Percentiles rank a stretch among this genome's conserved stretches.
phyloP scores from a whole-genome alignment of 2,797 vertebrate species.

The Amblyraja radiata region DNA sequence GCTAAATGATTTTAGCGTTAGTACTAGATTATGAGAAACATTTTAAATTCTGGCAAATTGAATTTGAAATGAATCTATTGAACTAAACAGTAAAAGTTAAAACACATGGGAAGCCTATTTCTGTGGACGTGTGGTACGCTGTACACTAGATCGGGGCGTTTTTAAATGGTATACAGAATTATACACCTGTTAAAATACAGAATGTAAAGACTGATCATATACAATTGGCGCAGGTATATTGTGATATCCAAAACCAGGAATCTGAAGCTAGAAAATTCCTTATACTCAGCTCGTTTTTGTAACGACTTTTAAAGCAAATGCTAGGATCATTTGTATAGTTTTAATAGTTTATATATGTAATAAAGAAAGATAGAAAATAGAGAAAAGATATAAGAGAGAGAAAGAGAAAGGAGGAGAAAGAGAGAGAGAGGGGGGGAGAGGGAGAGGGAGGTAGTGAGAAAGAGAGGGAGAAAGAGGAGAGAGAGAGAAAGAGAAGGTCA shows the following conservation, averaged over 20 bases:
- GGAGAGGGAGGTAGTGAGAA: no score
- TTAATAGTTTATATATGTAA: background rate
- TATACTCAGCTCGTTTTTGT: background rate
- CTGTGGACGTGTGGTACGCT: background rate
- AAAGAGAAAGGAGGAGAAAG: no score
- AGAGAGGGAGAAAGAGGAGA: no score
- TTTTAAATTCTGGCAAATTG: background rate
- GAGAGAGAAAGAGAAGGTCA: no score
- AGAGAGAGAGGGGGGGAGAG: no score
- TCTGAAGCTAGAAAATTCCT: background rate
- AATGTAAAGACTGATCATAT: background rate
- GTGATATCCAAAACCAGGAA: background rate
- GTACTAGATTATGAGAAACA: background rate
- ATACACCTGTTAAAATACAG: background rate
- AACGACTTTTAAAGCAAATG: background rate
- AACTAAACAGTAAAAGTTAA: background rate
- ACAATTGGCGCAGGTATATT: background rate
- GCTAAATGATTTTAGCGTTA: background rate
- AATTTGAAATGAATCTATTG: background rate
- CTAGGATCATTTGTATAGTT: background rate
- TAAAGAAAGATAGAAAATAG: no score
- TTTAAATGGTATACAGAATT: background rate
- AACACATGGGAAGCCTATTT: background rate
- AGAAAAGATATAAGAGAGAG: no score
- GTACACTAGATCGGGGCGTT: background rate